Conservation (phyloP, 2,888 invertebrate species). For the Baronia brevicornis region DNA sequence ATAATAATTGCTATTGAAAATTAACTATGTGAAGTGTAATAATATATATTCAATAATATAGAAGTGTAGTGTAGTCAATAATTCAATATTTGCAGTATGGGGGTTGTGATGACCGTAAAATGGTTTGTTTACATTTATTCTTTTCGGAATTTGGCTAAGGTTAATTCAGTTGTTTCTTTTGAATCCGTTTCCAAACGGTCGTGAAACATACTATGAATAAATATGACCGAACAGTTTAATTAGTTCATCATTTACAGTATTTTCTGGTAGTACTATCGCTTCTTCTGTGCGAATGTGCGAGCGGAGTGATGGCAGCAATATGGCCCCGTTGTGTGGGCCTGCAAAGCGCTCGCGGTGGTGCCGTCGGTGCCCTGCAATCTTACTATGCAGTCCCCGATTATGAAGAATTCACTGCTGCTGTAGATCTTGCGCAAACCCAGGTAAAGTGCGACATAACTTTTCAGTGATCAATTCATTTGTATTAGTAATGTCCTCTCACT, state of each 20-base stretch:
- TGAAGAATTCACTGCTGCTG: slow-evolving; percentile 85
- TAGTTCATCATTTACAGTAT: slow-evolving; percentile 66
- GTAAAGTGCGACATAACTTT: slow-evolving; percentile 27
- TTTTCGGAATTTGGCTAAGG: too few species aligned
- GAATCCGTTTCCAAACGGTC: too few species aligned
- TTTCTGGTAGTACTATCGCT: slow-evolving; percentile 81
- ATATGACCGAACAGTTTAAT: not conserved
- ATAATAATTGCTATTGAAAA: too few species aligned
- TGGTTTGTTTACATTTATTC: too few species aligned
- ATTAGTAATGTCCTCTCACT: too few species aligned
- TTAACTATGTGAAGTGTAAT: too few species aligned
- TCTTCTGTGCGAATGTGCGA: slow-evolving; percentile 80
- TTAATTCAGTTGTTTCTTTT: too few species aligned
- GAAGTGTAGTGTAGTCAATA: too few species aligned
- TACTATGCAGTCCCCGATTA: slow-evolving; percentile 85
- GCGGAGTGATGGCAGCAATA: slow-evolving; percentile 81
- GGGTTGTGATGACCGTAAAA: too few species aligned
- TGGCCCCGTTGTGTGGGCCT: slow-evolving; percentile 88
- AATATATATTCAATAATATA: too few species aligned
- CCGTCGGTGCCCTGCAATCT: slow-evolving; percentile 82
- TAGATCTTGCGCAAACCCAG: slow-evolving; percentile 84
- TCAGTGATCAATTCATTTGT: not conserved
- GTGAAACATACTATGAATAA: not conserved
- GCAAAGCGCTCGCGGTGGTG: slow-evolving; percentile 78
- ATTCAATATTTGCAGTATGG: too few species aligned